A percentile compares a stretch with the other conserved stretches of the same genome.
Evolutionary conservation across 2,113 vertebrate genomes (phyloP).

Genomic region (Motacilla tschutschensis): DNA sequence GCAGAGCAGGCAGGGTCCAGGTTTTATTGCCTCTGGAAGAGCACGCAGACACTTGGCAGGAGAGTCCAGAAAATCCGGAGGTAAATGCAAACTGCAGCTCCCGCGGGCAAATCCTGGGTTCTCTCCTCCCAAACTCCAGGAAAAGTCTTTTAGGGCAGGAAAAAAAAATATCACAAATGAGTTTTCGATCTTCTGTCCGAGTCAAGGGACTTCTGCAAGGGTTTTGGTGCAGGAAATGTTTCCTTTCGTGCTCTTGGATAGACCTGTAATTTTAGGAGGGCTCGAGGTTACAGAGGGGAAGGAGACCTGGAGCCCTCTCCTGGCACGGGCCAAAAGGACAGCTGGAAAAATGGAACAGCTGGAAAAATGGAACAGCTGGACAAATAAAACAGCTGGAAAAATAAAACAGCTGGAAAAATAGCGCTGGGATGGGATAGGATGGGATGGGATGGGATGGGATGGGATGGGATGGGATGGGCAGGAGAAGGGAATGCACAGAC

Average conservation of each 20-base stretch:
- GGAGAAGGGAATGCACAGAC: background rate
- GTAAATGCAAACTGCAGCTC: constrained; percentile 8
- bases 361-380: background rate
- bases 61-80: background rate
- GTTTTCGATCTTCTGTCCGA: background rate
- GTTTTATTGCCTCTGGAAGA: constrained; percentile 21
- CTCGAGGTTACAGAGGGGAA: background rate
- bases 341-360: background rate
- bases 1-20: background rate
- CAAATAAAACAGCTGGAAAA: background rate
- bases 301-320: constrained; percentile 28
- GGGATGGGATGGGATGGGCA: background rate
- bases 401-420: background rate
- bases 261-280: background rate
- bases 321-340: background rate
- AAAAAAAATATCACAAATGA: background rate
- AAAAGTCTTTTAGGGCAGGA: background rate
- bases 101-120: background rate
- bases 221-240: background rate
- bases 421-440: background rate
- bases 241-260: background rate
- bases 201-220: background rate
- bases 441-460: background rate
- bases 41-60: background rate
- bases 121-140: background rate